Conservation (phyloP, 2,113 vertebrate species). For the Lepisosteus oculatus region DNA sequence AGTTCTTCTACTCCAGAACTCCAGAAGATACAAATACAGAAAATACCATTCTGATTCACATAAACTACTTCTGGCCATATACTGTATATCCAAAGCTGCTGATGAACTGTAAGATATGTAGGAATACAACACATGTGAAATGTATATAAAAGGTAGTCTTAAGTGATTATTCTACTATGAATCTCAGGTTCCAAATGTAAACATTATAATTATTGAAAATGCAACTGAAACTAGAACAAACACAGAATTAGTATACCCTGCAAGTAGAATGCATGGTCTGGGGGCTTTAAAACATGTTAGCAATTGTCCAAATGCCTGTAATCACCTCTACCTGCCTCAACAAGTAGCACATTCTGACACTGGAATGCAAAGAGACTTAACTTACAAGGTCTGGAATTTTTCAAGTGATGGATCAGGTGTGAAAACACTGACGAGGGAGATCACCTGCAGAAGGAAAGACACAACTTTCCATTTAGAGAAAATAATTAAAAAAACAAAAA, state of each 20-base stretch:
- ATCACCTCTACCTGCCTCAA: conserved; percentile 21
- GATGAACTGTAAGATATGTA: too few relatives aligned
- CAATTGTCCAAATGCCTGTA: background rate
- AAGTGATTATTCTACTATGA: background rate
- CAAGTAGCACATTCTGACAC: conserved; percentile 37
- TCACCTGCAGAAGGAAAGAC: conserved; percentile 54
- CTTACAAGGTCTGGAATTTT: conserved; percentile 77
- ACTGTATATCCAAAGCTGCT: background rate
- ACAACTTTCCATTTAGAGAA: too few relatives aligned
- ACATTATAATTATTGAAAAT: too few relatives aligned
- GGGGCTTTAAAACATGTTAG: background rate
- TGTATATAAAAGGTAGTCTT: background rate
- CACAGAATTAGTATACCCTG: too few relatives aligned
- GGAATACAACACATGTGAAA: too few relatives aligned
- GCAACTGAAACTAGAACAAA: too few relatives aligned
- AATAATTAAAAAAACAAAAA: too few relatives aligned
- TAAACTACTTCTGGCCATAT: too few relatives aligned
- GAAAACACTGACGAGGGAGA: conserved; percentile 73
- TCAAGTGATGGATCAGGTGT: conserved; percentile 67
- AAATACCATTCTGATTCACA: too few relatives aligned
- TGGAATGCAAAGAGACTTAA: conserved; percentile 39
- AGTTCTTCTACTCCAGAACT: too few relatives aligned
- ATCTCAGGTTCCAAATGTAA: background rate
- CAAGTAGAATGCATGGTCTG: too few relatives aligned
- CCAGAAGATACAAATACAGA: too few relatives aligned